Conservation (phyloP, 2,888 invertebrate genomes). For the Rhingia campestris region DNA sequence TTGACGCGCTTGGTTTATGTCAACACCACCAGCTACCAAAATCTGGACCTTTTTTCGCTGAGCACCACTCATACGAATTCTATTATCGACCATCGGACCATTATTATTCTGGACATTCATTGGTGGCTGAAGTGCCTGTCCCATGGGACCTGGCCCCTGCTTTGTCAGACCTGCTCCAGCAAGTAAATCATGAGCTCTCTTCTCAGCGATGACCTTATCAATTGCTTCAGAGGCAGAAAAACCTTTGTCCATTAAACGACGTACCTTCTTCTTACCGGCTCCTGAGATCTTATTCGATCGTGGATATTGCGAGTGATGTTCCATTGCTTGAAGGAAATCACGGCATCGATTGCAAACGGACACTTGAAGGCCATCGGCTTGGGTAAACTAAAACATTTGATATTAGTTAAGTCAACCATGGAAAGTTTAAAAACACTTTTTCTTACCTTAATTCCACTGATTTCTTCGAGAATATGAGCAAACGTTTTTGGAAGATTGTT, state of each 20-base stretch:
- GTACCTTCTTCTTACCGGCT: constrained; percentile 59
- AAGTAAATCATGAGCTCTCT: constrained; percentile 50
- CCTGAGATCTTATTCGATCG: constrained; percentile 49
- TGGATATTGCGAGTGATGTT: constrained; percentile 36
- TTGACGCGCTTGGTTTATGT: constrained; percentile 33
- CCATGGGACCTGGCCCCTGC: background rate
- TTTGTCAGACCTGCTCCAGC: constrained; percentile 15
- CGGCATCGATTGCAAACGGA: constrained; percentile 44
- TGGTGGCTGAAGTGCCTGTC: background rate
- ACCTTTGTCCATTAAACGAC: constrained; percentile 62
- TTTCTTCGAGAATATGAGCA: constrained; percentile 51
- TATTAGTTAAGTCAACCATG: background rate
- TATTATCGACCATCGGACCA: background rate
- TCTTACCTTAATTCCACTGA: constrained; percentile 57
- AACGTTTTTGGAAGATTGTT: constrained; percentile 58
- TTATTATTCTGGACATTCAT: background rate
- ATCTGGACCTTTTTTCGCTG: constrained; percentile 58
- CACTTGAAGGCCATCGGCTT: constrained; percentile 47
- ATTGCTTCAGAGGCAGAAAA: constrained; percentile 45
- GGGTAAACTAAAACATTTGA: constrained; percentile 17
- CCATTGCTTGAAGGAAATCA: constrained; percentile 62
- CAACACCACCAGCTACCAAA: constrained; percentile 49
- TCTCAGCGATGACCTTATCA: constrained; percentile 57
- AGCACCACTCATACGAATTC: constrained; percentile 38
- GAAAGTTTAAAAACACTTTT: background rate